Percentiles rank a stretch among this genome's conserved stretches.
Evolutionary conservation across 1,140 invertebrate genomes (phyloP).

Genomic region (Dysdera silvatica): DNA sequence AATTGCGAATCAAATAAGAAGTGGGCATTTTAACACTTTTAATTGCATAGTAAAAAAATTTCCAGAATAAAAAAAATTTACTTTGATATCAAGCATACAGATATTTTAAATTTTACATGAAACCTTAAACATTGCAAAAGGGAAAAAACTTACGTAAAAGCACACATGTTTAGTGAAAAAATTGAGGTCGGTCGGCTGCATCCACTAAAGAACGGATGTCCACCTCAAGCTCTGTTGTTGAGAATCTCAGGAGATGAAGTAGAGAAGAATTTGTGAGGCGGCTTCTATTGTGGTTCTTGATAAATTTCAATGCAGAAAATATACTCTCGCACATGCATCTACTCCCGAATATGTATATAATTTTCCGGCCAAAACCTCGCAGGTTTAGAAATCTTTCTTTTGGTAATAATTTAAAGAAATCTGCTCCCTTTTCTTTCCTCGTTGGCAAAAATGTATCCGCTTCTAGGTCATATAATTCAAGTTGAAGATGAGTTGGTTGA

Average conservation of each 20-base stretch:
- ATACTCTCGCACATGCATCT: background rate
- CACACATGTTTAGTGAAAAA: background rate
- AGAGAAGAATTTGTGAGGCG: constrained; percentile 1
- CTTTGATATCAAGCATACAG: too few relatives aligned
- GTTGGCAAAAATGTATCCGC: background rate
- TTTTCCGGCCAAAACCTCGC: background rate
- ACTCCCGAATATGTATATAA: background rate
- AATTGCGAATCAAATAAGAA: too few relatives aligned
- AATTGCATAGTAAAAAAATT: too few relatives aligned
- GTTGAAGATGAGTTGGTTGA: background rate
- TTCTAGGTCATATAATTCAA: background rate
- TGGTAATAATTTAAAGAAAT: background rate
- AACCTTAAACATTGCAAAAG: too few relatives aligned
- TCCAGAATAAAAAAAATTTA: too few relatives aligned
- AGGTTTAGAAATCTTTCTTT: background rate
- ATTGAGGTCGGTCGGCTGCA: background rate
- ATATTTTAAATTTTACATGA: too few relatives aligned
- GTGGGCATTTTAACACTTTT: too few relatives aligned
- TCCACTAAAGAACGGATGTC: background rate
- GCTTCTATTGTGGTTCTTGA: background rate
- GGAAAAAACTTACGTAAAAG: too few relatives aligned
- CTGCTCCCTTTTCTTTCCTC: background rate
- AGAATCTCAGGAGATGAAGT: constrained; percentile 5
- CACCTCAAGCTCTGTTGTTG: background rate
- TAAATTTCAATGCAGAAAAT: constrained; percentile 1